These are phyloP conservation scores for Borostomias antarcticus DNA, from an alignment of 2,797 vertebrate genomes.

Conservation along the genomic window DNA sequence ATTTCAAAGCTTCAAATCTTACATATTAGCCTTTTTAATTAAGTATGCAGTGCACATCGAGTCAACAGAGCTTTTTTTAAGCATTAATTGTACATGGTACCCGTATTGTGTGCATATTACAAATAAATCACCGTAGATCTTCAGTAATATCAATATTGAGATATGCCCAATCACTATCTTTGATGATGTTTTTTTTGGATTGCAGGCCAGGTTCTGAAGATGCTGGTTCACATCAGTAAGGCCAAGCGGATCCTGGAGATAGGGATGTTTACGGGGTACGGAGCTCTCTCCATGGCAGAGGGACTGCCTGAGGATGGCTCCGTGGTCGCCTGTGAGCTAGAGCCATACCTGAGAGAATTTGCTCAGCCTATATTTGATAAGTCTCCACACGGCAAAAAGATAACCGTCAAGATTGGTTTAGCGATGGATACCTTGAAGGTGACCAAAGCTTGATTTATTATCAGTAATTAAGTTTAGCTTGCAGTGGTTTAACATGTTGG, in stretches of 20 bases:
- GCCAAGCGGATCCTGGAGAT: conserved; percentile 75
- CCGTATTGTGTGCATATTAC: too few relatives aligned
- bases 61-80: too few relatives aligned
- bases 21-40: too few relatives aligned
- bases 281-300: conserved; percentile 73
- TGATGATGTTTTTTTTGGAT: conserved; percentile 14
- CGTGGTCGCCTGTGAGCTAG: conserved; percentile 69
- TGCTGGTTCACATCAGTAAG: conserved; percentile 68
- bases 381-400: conserved; percentile 77
- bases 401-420: conserved; percentile 68
- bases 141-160: not conserved
- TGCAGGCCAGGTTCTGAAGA: conserved; percentile 73
- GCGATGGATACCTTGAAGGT: conserved; percentile 73
- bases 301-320: conserved; percentile 74
- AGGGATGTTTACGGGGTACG: conserved; percentile 74
- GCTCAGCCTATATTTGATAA: conserved; percentile 68
- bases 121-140: too few relatives aligned
- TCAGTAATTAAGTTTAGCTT: not conserved
- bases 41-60: not conserved
- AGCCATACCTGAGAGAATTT: conserved; percentile 71
- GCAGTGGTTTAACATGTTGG: not conserved
- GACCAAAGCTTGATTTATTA: not conserved
- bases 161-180: not conserved
- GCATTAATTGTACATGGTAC: too few relatives aligned
- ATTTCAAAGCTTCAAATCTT: too few relatives aligned